These are phyloP conservation scores for Mus minutoides DNA, from an alignment of 2,797 vertebrate species.

Conservation along the genomic window DNA sequence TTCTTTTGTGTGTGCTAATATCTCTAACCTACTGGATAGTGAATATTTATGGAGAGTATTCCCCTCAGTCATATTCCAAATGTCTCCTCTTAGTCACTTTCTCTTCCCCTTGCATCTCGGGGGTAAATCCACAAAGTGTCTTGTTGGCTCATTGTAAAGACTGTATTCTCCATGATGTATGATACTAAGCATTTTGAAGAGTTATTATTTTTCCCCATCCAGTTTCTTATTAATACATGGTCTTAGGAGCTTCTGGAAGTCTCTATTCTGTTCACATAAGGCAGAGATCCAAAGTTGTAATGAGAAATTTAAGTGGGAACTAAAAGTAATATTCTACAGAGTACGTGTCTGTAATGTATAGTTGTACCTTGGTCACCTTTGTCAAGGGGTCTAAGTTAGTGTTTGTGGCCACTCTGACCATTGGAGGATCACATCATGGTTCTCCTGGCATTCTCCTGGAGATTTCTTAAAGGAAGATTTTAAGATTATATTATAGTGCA, in stretches of 20 bases:
- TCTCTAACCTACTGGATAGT: neutral
- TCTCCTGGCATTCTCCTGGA: neutral
- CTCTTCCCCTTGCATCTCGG: neutral
- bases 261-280: neutral
- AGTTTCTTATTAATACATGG: neutral
- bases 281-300: neutral
- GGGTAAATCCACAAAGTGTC: neutral
- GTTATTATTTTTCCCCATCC: neutral
- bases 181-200: neutral
- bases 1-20: neutral
- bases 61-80: neutral
- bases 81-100: neutral
- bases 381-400: neutral
- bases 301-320: neutral
- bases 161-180: neutral
- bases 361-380: neutral
- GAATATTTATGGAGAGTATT: neutral
- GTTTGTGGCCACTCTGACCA: neutral
- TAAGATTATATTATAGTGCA: neutral
- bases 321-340: neutral
- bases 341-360: fast-evolving
- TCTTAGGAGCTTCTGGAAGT: neutral
- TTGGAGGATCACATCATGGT: neutral
- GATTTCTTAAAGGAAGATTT: neutral
- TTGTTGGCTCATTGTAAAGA: neutral